A percentile compares a stretch with the other conserved stretches of the same genome.
Evolutionary conservation across 2,888 invertebrate genomes (phyloP).

Genomic region (Drosophila picticornis): DNA sequence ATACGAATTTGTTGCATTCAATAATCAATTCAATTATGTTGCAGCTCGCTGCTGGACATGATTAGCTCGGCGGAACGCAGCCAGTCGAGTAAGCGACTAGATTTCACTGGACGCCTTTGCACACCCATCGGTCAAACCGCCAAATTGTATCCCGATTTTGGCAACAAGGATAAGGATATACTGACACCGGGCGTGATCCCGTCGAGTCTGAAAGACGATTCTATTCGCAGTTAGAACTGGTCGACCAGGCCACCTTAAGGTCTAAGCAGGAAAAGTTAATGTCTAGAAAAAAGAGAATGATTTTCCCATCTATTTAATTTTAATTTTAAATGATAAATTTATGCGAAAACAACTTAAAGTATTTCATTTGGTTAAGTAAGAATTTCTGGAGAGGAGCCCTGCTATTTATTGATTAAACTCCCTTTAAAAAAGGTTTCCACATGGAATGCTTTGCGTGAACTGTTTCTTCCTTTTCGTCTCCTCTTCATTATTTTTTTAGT

Average conservation of each 20-base stretch:
- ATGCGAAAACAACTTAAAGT: not conserved
- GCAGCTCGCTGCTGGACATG: slow-evolving; percentile 87
- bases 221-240: slow-evolving; percentile 44
- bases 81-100: slow-evolving; percentile 85
- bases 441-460: not conserved
- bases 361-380: not conserved
- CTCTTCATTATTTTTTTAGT: not conserved
- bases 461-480: not conserved
- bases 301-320: not conserved
- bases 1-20: not conserved
- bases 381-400: not conserved
- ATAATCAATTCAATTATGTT: not conserved
- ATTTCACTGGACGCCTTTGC: slow-evolving; percentile 90
- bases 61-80: slow-evolving; percentile 86
- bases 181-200: slow-evolving; percentile 26
- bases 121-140: slow-evolving; percentile 88
- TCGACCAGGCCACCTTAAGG: not conserved
- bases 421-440: not conserved
- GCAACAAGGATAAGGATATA: slow-evolving; percentile 80
- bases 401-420: too few species aligned
- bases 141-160: slow-evolving; percentile 91
- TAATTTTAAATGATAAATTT: not conserved
- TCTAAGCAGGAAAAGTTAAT: not conserved
- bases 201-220: slow-evolving; percentile 75
- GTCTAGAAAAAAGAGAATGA: not conserved